Conservation (phyloP, 2,113 vertebrate genomes). For the Vombatus ursinus region DNA sequence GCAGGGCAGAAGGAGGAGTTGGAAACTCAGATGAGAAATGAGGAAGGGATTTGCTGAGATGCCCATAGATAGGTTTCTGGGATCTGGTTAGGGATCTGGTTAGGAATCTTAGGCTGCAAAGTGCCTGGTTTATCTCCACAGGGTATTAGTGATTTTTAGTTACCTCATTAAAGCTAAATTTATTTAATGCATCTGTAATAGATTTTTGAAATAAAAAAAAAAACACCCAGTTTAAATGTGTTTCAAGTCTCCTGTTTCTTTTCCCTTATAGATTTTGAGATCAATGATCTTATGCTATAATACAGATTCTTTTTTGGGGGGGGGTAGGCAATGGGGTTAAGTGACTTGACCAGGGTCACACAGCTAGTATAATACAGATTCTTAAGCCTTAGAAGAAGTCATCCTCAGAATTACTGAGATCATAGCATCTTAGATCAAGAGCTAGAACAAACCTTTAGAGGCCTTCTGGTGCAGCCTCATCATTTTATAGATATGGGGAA, state of each 20-base stretch:
- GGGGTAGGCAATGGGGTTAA: too few species aligned
- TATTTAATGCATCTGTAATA: constrained; percentile 52
- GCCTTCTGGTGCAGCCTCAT: background rate
- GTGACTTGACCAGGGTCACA: too few species aligned
- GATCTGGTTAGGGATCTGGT: background rate
- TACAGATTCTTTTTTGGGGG: too few species aligned
- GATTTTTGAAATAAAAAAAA: constrained; percentile 39
- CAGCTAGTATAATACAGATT: background rate
- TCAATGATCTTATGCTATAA: background rate
- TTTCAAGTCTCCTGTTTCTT: background rate
- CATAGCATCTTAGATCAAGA: background rate
- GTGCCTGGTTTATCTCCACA: background rate
- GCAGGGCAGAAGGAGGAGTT: background rate
- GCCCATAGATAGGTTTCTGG: background rate
- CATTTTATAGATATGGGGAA: background rate
- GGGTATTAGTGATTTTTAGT: constrained; percentile 36
- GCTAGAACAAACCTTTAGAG: background rate
- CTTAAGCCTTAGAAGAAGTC: background rate
- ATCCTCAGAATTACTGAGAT: background rate
- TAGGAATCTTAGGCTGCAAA: background rate
- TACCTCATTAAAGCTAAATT: constrained; percentile 37
- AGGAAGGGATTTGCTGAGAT: background rate
- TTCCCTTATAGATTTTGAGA: background rate
- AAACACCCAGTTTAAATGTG: background rate
- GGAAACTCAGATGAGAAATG: background rate